Evolutionary conservation across 2,113 vertebrate species (phyloP).

Genomic region (Urocolius indicus): DNA sequence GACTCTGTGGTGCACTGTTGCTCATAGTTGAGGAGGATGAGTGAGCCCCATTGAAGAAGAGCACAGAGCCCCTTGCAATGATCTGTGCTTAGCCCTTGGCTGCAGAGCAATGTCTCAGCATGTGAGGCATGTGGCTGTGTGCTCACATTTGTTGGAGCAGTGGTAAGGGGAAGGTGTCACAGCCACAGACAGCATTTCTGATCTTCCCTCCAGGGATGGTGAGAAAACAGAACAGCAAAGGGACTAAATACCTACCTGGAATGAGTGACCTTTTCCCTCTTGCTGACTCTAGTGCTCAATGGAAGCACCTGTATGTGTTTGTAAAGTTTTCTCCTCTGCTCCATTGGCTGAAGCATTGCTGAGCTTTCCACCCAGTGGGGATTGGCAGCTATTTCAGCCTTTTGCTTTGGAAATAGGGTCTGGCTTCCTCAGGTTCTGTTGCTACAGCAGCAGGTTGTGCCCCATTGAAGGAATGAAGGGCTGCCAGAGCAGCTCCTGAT

Average conservation of each 20-base stretch:
- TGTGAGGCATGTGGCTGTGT: neutral
- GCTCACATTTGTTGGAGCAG: neutral
- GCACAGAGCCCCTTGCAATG: neutral
- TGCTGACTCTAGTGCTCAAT: neutral
- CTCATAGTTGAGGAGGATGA: neutral
- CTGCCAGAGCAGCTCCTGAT: neutral
- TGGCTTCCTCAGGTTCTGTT: neutral
- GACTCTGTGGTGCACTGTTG: too few species aligned
- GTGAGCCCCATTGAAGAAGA: accelerated
- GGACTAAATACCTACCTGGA: neutral
- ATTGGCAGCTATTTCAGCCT: neutral
- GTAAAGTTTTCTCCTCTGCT: neutral
- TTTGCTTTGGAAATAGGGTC: neutral
- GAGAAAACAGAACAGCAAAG: neutral
- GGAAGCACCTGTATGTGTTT: neutral
- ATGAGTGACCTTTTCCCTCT: neutral
- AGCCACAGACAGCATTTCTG: neutral
- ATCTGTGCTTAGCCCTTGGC: neutral
- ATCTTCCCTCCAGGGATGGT: neutral
- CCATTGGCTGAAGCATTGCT: neutral
- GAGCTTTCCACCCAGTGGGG: neutral
- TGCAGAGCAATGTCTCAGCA: neutral
- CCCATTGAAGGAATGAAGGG: neutral
- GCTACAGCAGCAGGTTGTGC: neutral
- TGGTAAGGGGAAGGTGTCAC: neutral